Evolutionary conservation across 2,888 invertebrate genomes (phyloP).

Genomic region (Choristoneura rosaceana): DNA sequence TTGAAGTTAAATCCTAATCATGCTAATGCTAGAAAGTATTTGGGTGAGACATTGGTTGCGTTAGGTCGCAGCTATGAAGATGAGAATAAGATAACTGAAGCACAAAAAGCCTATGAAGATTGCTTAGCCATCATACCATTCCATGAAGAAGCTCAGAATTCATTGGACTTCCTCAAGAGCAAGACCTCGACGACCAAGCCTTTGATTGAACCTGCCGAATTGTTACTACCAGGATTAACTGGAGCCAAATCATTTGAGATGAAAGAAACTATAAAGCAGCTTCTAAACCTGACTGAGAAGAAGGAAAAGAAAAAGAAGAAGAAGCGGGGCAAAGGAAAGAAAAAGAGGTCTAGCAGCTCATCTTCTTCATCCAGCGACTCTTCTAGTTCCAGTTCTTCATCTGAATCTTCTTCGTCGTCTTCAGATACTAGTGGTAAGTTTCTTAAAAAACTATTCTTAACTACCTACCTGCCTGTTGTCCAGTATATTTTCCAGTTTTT

Average conservation of each 20-base stretch:
- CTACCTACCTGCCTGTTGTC: too few species aligned
- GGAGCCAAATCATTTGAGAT: constrained; percentile 86
- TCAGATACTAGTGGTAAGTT: constrained; percentile 83
- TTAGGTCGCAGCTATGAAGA: constrained; percentile 95
- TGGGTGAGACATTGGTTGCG: constrained; percentile 96
- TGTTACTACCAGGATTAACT: constrained; percentile 86
- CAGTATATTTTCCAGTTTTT: too few species aligned
- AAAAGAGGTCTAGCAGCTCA: constrained; percentile 87
- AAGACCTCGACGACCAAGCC: constrained; percentile 86
- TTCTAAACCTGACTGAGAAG: constrained; percentile 86
- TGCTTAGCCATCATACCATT: constrained; percentile 93
- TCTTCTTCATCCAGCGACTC: constrained; percentile 89
- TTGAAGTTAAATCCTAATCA: constrained; percentile 95
- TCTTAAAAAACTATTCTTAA: constrained; percentile 21
- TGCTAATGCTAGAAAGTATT: constrained; percentile 96
- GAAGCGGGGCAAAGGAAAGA: constrained; percentile 88
- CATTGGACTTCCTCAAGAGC: constrained; percentile 91
- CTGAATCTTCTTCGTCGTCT: constrained; percentile 86
- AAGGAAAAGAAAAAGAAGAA: constrained; percentile 89
- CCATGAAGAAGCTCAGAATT: constrained; percentile 94
- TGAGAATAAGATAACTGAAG: constrained; percentile 93
- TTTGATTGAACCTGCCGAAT: constrained; percentile 87
- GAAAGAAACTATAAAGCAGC: constrained; percentile 88
- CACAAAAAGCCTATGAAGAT: constrained; percentile 93
- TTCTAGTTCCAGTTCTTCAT: constrained; percentile 87